Evolutionary conservation across 2,888 invertebrate species (phyloP).

Genomic region (Euzophera pinguis): DNA sequence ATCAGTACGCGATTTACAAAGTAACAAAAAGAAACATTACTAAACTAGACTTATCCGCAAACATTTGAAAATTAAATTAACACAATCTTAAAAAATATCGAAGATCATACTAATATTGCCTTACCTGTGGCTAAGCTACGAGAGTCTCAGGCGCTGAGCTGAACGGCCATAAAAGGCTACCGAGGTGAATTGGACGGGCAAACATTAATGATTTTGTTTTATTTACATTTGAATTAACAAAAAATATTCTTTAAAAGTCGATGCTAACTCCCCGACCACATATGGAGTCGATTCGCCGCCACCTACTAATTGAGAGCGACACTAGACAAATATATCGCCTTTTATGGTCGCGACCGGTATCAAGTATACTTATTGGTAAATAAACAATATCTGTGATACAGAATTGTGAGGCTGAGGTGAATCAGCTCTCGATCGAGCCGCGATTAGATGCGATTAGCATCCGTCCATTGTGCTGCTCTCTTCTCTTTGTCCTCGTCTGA

Average conservation of each 20-base stretch:
- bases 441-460: conserved; percentile 77
- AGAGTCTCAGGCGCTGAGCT: conserved; percentile 26
- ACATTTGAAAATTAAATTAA: conserved; percentile 16
- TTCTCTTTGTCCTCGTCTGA: not conserved
- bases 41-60: conserved; percentile 12
- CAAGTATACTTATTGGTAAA: conserved; percentile 72
- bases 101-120: not conserved
- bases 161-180: conserved; percentile 50
- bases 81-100: conserved; percentile 10
- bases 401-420: conserved; percentile 62
- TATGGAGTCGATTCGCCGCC: conserved; percentile 69
- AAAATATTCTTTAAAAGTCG: conserved; percentile 61
- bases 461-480: conserved; percentile 33
- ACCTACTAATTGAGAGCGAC: conserved; percentile 72
- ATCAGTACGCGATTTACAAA: too few species aligned
- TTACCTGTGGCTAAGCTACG: conserved; percentile 7
- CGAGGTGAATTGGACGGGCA: conserved; percentile 52
- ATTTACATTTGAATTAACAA: conserved; percentile 68
- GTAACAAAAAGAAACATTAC: not conserved
- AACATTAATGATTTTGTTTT: conserved; percentile 72
- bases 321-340: conserved; percentile 75
- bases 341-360: conserved; percentile 67
- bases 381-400: conserved; percentile 56
- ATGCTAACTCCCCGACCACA: conserved; percentile 67
- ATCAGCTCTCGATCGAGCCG: conserved; percentile 72